These are phyloP conservation scores for Erebia ligea DNA, from an alignment of 2,888 invertebrate species.

Conservation along the genomic window DNA sequence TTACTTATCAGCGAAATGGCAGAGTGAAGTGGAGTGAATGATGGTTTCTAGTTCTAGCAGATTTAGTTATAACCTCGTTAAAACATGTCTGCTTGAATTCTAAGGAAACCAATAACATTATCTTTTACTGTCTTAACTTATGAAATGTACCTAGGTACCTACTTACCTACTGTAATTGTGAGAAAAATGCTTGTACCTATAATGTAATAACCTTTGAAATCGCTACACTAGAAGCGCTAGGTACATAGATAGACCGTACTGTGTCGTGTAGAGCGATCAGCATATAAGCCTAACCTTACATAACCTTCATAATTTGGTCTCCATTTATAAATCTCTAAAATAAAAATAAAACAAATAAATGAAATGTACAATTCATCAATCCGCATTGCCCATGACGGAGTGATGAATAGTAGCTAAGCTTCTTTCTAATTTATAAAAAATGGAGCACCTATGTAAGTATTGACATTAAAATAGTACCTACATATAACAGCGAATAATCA, in stretches of 20 bases:
- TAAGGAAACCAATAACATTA: no score
- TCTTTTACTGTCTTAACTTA: not conserved
- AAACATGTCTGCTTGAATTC: no score
- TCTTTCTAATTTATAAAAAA: slow-evolving; percentile 46
- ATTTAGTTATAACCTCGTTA: no score
- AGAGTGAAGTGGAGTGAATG: no score
- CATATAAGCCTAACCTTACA: not conserved
- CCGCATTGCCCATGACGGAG: slow-evolving; percentile 81
- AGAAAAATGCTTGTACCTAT: no score
- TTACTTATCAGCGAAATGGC: no score
- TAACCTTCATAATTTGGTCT: not conserved
- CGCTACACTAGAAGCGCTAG: not conserved
- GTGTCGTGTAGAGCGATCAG: slow-evolving; percentile 29
- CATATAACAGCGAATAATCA: slow-evolving; percentile 44
- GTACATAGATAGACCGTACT: not conserved
- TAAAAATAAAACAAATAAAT: not conserved
- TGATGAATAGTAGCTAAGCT: slow-evolving; percentile 62
- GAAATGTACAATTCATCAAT: slow-evolving; percentile 68
- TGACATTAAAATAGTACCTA: not conserved
- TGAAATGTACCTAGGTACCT: not conserved
- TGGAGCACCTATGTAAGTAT: slow-evolving; percentile 56
- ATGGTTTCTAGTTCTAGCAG: no score
- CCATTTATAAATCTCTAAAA: not conserved
- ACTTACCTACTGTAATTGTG: not conserved
- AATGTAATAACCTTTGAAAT: not conserved